Evolutionary conservation across 2,113 vertebrate species (phyloP), one percentile per base, ranked within the genome.

Genomic region (Anolis carolinensis): DNA sequence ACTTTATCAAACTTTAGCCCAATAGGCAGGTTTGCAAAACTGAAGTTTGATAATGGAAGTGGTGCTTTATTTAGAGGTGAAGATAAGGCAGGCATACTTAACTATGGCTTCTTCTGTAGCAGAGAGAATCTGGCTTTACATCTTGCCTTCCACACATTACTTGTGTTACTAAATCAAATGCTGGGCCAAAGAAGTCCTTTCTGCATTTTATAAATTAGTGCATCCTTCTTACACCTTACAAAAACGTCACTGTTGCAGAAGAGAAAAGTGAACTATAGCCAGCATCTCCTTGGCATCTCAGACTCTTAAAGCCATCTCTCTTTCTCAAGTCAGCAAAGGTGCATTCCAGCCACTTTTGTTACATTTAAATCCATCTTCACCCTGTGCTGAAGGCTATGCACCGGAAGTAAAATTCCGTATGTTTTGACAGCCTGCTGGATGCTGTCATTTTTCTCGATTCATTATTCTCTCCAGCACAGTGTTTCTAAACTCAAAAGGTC

Each of bases 401-500:
- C 90, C 92, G 93, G 95, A 95, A 96, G 95, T 92, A 90, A 89
- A 95, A 93, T 91, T 89, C 93, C 91, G 86, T 63, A 87, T 0
- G 0, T 81, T 55, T 85, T 82, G 85, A 83, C 91, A 92, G 93
- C 94, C 94, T 91, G 90, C 89, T 95, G 92, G 93, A 92, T 93
- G 92, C 92, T 34, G n/a, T 55, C 63, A 27, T 84, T 50, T 68
- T 68, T 32, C 18, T 52, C 3, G 7, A 77, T 73, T 84, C 72
- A 76, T 67, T 85, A 36, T 67, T 76, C 39, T 76, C 36, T 50
- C 73, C 8, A 32, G 59, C 74, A 27, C 25, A 52, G 44, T 52
- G 20, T 18, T 85, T 85, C 63, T 52, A 86, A 73, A 80, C 55
- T 32, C 68, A 73, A 80, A 73, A 50, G 68, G 68, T 86, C 55